Conservation (phyloP, 2,888 invertebrate genomes). For the Erebia palarica region DNA sequence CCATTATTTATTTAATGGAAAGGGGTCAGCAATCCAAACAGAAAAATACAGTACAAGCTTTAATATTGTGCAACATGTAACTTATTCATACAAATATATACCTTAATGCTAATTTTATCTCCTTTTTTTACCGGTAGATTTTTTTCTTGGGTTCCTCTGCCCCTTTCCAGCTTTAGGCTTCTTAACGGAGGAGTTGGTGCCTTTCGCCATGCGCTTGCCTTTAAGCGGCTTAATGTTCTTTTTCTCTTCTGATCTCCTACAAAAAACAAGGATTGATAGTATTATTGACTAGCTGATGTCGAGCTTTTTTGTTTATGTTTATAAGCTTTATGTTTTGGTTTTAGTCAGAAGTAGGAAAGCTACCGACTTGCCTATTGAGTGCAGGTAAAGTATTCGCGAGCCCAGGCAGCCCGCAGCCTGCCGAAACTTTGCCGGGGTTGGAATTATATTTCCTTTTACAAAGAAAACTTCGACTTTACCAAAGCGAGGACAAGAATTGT, state of each 20-base stretch:
- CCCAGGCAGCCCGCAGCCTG: too few relatives aligned
- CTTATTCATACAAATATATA: neutral
- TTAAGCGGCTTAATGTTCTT: constrained; percentile 62
- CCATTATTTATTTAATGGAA: too few relatives aligned
- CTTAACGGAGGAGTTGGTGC: constrained; percentile 71
- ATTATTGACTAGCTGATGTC: too few relatives aligned
- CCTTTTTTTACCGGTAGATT: constrained; percentile 86
- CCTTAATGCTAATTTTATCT: constrained; percentile 65
- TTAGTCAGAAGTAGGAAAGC: neutral
- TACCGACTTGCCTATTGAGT: neutral
- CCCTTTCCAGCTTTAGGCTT: constrained; percentile 88
- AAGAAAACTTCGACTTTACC: constrained; percentile 23
- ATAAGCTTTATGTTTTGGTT: too few relatives aligned
- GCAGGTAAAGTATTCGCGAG: neutral
- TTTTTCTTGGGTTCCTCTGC: constrained; percentile 85
- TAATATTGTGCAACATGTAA: constrained; percentile 14
- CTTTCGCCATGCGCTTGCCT: constrained; percentile 63
- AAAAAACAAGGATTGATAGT: constrained; percentile 41
- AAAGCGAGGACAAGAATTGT: neutral
- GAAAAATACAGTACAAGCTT: neutral
- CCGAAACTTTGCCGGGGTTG: neutral
- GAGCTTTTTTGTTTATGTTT: too few relatives aligned
- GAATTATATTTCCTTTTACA: constrained; percentile 33
- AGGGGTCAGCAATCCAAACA: neutral
- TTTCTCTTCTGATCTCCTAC: constrained; percentile 80